These are phyloP conservation scores for Lydus trimaculatus DNA, from an alignment of 2,888 invertebrate genomes.

Conservation along the genomic window DNA sequence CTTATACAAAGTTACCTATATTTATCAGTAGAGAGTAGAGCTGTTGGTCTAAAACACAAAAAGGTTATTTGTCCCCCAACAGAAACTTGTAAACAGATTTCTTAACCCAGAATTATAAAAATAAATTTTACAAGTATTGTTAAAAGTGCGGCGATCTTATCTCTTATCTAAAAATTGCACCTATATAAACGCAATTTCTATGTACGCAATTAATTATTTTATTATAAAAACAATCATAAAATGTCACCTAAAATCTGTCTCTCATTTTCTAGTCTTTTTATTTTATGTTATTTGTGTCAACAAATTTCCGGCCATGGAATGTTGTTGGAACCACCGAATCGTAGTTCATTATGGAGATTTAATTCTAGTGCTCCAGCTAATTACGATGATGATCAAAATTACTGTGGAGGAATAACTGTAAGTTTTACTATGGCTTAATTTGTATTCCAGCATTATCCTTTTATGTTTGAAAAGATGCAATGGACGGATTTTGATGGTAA, in stretches of 20 bases:
- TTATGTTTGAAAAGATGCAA: conserved; percentile 53
- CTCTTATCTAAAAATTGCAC: not conserved
- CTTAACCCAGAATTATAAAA: not conserved
- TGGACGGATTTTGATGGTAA: conserved; percentile 58
- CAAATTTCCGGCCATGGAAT: conserved; percentile 60
- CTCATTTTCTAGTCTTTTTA: too few species aligned
- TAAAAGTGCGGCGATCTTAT: not conserved
- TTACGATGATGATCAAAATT: conserved; percentile 62
- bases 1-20: too few species aligned
- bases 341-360: conserved; percentile 62
- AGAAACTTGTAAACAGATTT: not conserved
- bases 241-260: not conserved
- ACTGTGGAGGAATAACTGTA: conserved; percentile 61
- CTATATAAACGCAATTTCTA: not conserved
- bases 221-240: not conserved
- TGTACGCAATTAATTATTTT: not conserved
- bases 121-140: not conserved
- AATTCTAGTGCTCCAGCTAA: conserved; percentile 58
- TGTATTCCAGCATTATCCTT: not conserved
- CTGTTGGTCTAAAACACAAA: too few species aligned
- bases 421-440: conserved; percentile 9
- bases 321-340: conserved; percentile 62
- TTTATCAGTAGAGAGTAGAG: too few species aligned
- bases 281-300: not conserved
- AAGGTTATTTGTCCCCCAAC: too few species aligned